A percentile compares a stretch with the other conserved stretches of the same genome.
Evolutionary conservation across 2,888 invertebrate genomes (phyloP).

Genomic region (Entomobrya proxima): DNA sequence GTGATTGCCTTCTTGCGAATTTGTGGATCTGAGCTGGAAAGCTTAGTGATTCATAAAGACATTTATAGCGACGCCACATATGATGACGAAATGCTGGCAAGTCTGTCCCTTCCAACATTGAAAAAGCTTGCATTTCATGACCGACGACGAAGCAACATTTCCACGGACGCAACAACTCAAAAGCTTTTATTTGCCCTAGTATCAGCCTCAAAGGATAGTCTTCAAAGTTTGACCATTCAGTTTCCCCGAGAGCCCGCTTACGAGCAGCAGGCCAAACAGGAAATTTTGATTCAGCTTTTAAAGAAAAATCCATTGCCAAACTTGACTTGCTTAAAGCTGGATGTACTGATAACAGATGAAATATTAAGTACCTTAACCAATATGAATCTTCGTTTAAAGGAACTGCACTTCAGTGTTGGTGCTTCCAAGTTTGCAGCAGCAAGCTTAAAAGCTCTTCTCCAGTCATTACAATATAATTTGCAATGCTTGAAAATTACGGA

Average conservation of each 20-base stretch:
- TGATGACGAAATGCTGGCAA: conserved; percentile 27
- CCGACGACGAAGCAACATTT: conserved; percentile 57
- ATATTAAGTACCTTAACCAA: conserved; percentile 41
- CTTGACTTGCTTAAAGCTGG: conserved; percentile 62
- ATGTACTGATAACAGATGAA: conserved; percentile 65
- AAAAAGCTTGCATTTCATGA: conserved; percentile 60
- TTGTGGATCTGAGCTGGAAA: conserved; percentile 56
- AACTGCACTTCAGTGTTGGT: conserved; percentile 66
- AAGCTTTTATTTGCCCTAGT: conserved; percentile 54
- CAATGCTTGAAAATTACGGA: conserved; percentile 65
- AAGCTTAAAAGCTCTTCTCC: conserved; percentile 45
- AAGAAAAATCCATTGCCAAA: conserved; percentile 45
- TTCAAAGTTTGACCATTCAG: conserved; percentile 57
- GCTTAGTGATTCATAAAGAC: conserved; percentile 65
- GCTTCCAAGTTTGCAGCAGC: conserved; percentile 62
- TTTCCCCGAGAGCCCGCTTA: conserved; percentile 65
- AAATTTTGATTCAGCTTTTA: conserved; percentile 57
- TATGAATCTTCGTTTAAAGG: conserved; percentile 51
- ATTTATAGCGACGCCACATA: conserved; percentile 64
- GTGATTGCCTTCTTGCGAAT: conserved; percentile 54
- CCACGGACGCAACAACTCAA: conserved; percentile 49
- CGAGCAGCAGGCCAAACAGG: conserved; percentile 63
- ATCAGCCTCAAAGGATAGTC: conserved; percentile 33
- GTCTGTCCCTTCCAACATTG: conserved; percentile 36
- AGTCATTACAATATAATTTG: conserved; percentile 46